A percentile compares a stretch with the other conserved stretches of the same genome.
phyloP scores from a whole-genome alignment of 2,113 vertebrate genomes.

The Forbesichthys agassizii region DNA sequence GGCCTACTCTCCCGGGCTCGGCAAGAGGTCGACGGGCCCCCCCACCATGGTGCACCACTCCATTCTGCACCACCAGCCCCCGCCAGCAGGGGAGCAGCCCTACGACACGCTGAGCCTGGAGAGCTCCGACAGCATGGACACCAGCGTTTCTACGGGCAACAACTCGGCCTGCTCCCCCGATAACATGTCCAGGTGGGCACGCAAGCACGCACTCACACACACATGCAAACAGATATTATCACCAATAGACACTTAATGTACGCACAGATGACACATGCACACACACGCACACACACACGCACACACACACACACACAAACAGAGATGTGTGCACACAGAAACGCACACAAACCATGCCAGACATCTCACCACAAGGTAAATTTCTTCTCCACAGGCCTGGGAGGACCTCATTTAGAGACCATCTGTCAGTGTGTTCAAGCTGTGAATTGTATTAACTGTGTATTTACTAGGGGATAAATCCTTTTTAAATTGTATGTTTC shows the following conservation, averaged over 20 bases:
- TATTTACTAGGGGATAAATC: conserved; percentile 2
- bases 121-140: conserved; percentile 98
- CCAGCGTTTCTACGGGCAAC: conserved; percentile 90
- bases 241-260: neutral
- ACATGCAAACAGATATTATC: neutral
- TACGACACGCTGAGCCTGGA: conserved; percentile 96
- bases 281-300: neutral
- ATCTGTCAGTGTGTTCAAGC: conserved; percentile 23
- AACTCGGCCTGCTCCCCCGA: conserved; percentile 93
- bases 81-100: conserved; percentile 77
- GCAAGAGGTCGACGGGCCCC: conserved; percentile 37
- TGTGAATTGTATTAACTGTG: conserved; percentile 2
- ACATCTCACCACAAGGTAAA: conserved; percentile 7
- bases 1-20: conserved; percentile 42
- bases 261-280: neutral
- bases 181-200: conserved; percentile 78
- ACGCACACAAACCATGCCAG: neutral
- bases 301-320: neutral
- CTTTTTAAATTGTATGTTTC: neutral
- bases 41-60: conserved; percentile 84
- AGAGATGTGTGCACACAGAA: neutral
- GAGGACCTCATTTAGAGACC: conserved; percentile 18
- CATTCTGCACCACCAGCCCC: conserved; percentile 88
- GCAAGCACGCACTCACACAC: neutral
- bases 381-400: conserved; percentile 26